Evolutionary conservation across 2,797 vertebrate genomes (phyloP).

Genomic region (Labroides dimidiatus): DNA sequence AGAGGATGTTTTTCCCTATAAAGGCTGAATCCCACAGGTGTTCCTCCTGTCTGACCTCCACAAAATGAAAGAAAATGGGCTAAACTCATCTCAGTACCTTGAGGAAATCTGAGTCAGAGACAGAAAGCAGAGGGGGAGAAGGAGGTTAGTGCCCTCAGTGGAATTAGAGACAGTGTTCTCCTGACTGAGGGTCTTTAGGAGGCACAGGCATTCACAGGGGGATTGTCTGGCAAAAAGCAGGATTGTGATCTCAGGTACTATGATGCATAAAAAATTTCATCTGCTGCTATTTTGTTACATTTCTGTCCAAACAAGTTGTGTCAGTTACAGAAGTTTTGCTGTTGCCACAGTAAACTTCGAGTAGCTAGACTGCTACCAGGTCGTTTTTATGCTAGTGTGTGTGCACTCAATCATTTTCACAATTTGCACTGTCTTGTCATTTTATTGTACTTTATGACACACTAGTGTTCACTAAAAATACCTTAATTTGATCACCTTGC

Average conservation of each 20-base stretch:
- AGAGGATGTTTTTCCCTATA: constrained; percentile 5
- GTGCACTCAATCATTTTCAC: too few relatives aligned
- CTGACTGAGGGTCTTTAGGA: constrained; percentile 40
- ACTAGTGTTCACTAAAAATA: too few relatives aligned
- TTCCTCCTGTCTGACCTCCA: constrained; percentile 59
- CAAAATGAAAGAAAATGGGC: constrained; percentile 66
- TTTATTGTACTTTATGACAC: too few relatives aligned
- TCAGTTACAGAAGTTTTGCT: constrained; percentile 19
- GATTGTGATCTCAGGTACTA: constrained; percentile 42
- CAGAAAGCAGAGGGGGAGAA: constrained; percentile 41
- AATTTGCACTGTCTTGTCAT: too few relatives aligned
- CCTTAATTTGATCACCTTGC: too few relatives aligned
- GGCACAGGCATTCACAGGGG: constrained; percentile 28
- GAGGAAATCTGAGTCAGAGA: constrained; percentile 54
- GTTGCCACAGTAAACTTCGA: constrained; percentile 11
- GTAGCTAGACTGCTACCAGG: not conserved
- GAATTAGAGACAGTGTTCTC: constrained; percentile 49
- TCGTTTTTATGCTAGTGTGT: too few relatives aligned
- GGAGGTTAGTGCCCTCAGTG: constrained; percentile 56
- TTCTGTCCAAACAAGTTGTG: constrained; percentile 7
- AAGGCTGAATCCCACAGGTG: constrained; percentile 64
- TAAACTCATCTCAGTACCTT: constrained; percentile 43
- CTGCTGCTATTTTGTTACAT: constrained; percentile 14
- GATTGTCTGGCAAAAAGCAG: constrained; percentile 34
- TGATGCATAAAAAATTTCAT: constrained; percentile 37